Conservation (phyloP, 2,797 vertebrate species). For the Anableps anableps region DNA sequence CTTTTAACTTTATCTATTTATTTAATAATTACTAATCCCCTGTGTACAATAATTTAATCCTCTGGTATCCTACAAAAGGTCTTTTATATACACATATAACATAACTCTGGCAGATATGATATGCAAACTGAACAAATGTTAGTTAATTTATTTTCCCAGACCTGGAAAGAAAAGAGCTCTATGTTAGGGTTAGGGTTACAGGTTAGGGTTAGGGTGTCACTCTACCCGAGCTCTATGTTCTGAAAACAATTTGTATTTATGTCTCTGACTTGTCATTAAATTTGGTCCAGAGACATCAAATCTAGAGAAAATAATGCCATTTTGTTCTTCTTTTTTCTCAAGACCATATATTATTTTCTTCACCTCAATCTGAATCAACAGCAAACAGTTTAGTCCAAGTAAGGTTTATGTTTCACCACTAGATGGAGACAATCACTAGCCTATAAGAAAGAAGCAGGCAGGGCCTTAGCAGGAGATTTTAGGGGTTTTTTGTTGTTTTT, state of each 20-base stretch:
- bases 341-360: background rate
- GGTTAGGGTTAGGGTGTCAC: too few relatives aligned
- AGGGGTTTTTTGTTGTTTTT: background rate
- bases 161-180: background rate
- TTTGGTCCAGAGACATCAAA: background rate
- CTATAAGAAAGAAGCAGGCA: background rate
- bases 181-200: too few relatives aligned
- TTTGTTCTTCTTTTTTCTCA: background rate
- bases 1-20: background rate
- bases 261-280: background rate
- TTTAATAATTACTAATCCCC: background rate
- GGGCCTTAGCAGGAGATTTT: background rate
- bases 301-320: background rate
- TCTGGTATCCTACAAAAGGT: background rate
- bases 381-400: background rate
- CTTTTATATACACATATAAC: background rate
- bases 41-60: background rate
- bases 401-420: constrained; percentile 43
- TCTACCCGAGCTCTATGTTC: background rate
- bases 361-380: background rate
- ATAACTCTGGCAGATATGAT: background rate
- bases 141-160: too few relatives aligned
- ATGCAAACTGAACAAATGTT: background rate
- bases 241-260: background rate
- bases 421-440: constrained; percentile 64